These are phyloP conservation scores for Monodelphis domestica DNA, from an alignment of 2,797 vertebrate species.

Conservation along the genomic window DNA sequence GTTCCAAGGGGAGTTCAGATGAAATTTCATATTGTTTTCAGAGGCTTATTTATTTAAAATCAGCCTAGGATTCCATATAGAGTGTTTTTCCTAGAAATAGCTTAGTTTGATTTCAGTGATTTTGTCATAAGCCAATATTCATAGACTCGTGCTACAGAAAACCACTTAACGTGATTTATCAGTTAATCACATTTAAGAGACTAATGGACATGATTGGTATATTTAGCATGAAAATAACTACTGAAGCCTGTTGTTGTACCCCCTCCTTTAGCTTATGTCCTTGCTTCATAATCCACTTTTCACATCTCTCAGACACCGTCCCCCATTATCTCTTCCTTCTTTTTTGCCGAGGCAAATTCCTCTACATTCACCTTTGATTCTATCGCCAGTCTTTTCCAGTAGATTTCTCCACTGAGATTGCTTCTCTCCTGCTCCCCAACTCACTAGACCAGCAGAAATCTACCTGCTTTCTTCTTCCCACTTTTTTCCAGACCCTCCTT, in stretches of 20 bases:
- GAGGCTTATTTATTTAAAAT: slow-evolving; percentile 3
- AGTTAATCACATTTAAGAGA: neutral
- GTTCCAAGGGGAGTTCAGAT: neutral
- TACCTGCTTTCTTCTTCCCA: too few relatives aligned
- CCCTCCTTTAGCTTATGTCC: neutral
- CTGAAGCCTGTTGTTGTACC: neutral
- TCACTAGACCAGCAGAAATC: too few relatives aligned
- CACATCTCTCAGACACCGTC: neutral
- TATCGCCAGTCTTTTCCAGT: too few relatives aligned
- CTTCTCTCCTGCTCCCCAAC: too few relatives aligned
- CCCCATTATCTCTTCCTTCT: neutral
- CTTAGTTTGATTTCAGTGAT: neutral
- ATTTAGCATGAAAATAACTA: neutral
- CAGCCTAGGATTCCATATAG: neutral
- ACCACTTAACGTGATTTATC: neutral
- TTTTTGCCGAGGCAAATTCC: neutral
- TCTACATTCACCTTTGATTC: neutral
- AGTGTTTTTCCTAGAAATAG: neutral
- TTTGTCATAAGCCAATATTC: neutral
- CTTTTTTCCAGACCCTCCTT: too few relatives aligned
- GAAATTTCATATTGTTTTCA: neutral
- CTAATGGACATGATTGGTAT: neutral
- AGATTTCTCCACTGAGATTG: too few relatives aligned
- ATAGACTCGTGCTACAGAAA: neutral
- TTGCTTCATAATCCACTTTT: neutral